Conservation (phyloP, 2,797 vertebrate species). For the Pipistrellus kuhlii region DNA sequence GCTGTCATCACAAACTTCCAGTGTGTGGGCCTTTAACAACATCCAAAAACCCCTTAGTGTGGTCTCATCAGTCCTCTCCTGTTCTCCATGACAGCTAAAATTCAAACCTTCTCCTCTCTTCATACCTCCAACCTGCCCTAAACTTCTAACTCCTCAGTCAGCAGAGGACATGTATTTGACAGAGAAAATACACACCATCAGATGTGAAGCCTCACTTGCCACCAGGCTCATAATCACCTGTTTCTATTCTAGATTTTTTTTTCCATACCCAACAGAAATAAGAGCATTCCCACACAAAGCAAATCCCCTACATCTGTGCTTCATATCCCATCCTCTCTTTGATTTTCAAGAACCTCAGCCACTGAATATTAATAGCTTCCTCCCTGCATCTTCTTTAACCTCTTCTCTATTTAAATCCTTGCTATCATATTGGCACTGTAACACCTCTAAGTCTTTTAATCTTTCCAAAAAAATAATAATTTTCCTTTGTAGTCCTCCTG, state of each 20-base stretch:
- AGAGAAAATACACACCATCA: background rate
- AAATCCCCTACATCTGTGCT: background rate
- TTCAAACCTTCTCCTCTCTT: background rate
- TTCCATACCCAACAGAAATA: background rate
- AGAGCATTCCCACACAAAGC: background rate
- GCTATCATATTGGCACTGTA: background rate
- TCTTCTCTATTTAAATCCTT: slow-evolving; percentile 11
- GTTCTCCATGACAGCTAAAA: background rate
- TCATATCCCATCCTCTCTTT: background rate
- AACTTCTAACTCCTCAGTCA: background rate
- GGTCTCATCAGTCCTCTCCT: background rate
- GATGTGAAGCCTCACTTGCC: background rate
- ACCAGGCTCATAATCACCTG: background rate
- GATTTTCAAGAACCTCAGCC: background rate
- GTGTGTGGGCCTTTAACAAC: background rate
- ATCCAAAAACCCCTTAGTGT: background rate
- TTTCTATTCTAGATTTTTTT: background rate
- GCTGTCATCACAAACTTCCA: background rate
- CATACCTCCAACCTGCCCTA: background rate
- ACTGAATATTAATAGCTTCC: background rate
- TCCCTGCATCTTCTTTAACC: background rate
- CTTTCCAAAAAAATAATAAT: slow-evolving; percentile 5
- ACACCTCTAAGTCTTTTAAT: background rate
- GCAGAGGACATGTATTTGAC: slow-evolving; percentile 4
- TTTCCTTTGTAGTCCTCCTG: background rate